Conservation (phyloP, 2,797 vertebrate genomes). For the Gallirallus australis region DNA sequence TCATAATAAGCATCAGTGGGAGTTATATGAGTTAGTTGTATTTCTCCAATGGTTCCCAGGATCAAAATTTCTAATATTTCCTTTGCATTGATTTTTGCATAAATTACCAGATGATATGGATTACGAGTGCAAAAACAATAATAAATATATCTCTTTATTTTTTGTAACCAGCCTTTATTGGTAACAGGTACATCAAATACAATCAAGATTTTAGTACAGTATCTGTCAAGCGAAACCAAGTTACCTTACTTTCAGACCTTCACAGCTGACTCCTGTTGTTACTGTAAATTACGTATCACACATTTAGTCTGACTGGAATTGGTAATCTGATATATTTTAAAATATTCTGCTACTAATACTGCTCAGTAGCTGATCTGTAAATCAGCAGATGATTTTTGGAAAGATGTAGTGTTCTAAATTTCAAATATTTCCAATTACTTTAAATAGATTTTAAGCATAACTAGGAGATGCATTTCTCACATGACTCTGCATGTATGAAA, state of each 20-base stretch:
- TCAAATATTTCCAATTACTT: not conserved
- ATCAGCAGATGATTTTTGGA: not conserved
- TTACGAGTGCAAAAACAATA: not conserved
- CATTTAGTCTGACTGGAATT: not conserved
- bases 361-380: not conserved
- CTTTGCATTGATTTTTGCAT: not conserved
- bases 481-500: not conserved
- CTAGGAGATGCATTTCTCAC: not conserved
- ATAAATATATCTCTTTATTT: not conserved
- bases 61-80: not conserved
- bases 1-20: not conserved
- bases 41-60: not conserved
- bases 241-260: not conserved
- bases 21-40: fast-evolving
- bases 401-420: not conserved
- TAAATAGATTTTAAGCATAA: not conserved
- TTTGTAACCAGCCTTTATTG: not conserved
- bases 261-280: not conserved
- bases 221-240: not conserved
- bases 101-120: not conserved
- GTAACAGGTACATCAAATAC: not conserved
- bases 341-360: not conserved
- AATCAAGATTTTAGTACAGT: not conserved
- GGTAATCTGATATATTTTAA: not conserved
- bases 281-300: not conserved